These are phyloP conservation scores for Triops longicaudatus DNA, from an alignment of 1,140 invertebrate genomes.

Conservation along the genomic window DNA sequence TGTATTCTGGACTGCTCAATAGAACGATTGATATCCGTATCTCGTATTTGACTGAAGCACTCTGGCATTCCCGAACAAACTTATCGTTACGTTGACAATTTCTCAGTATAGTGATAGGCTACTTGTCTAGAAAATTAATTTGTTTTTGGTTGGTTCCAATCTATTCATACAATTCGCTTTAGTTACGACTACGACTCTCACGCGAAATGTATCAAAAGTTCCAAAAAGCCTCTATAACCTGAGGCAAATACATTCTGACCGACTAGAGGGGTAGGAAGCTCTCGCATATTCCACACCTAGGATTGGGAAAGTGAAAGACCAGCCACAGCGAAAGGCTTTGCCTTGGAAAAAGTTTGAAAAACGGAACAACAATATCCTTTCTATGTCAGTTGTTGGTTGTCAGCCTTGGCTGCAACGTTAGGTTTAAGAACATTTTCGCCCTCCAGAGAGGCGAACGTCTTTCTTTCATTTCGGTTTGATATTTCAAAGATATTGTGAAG, in stretches of 20 bases:
- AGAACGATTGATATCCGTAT: no score
- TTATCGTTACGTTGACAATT: no score
- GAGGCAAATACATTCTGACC: background rate
- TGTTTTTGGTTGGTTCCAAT: no score
- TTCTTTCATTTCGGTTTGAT: background rate
- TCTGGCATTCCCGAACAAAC: no score
- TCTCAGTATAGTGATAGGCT: no score
- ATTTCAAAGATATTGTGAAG: background rate
- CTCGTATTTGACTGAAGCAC: no score
- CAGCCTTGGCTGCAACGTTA: background rate
- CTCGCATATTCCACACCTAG: background rate
- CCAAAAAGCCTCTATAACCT: background rate
- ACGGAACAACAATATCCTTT: background rate
- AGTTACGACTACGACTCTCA: background rate
- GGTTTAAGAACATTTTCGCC: background rate
- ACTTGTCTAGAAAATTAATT: no score
- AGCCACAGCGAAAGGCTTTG: background rate
- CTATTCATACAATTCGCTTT: background rate
- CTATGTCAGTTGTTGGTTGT: background rate
- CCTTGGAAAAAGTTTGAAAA: background rate
- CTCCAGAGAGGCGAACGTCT: background rate
- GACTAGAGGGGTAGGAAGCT: background rate
- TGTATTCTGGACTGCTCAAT: no score
- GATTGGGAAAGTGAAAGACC: background rate
- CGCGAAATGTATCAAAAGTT: background rate